Evolutionary conservation across 2,888 invertebrate genomes (phyloP), one percentile per base, ranked within the genome.

Genomic region (Phlogophora meticulosa): DNA sequence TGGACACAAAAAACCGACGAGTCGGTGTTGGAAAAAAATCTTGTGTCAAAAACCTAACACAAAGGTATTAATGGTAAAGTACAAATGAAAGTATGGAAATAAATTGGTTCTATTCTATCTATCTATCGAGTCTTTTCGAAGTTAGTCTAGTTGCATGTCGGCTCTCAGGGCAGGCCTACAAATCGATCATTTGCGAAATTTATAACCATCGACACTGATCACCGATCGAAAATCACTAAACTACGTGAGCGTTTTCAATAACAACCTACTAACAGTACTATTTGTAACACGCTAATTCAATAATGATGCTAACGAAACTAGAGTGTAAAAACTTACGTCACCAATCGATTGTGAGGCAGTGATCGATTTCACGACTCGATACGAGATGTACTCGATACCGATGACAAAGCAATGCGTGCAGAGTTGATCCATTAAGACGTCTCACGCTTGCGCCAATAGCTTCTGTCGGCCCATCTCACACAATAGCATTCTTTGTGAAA

Each of bases 341-440:
- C 81, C 82, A 87, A 81, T 81, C 76, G 80, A 83, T 75, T 77
- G 81, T 62, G 87, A 79, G 78, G 78, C 83, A 79, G 81, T 87
- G 87, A 91, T 91, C 89, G 89, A 92, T 91, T 91, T 90, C 85
- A 87, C 82, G 85, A 88, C 78, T 80, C 80, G 81, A 88, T 82
- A 78, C 75, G 83, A 85, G 85, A 86, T 86, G 84, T 78, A 76
- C 82, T 85, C 81, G 82, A 87, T 87, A 83, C 76, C 53, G 72
- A 82, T 71, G 76, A 85, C 85, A 85, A 85, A 79, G 69, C 86
- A 82, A 86, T 85, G 72, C 78, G 63, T 57, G 52, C 80, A 62
- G 78, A 72, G 78, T 78, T 80, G 80, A 83, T 82, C 84, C 84
- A 90, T 90, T 89, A 89, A 89, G 83, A 83, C 67, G 79, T 84